Base-by-base conservation (phyloP, 2,113 vertebrate species). In the Pomatostomus ruficeps region DNA sequence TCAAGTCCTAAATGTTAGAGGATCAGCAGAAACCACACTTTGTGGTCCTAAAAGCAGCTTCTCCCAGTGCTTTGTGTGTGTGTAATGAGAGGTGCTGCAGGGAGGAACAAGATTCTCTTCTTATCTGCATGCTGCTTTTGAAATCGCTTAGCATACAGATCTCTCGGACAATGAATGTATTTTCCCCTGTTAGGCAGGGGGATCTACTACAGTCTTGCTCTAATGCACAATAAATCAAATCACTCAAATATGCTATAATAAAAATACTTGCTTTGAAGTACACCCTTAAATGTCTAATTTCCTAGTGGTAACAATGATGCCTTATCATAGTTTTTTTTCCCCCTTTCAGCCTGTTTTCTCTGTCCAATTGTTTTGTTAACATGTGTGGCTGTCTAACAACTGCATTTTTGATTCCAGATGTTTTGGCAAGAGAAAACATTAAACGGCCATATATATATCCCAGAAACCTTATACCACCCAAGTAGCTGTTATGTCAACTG, bases 191-290 rank as follows among this genome's bases (percentile, higher is more conserved):
- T 91, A 96, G 91, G 87, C 77, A 48, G 93, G 65, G 93, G 59
- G 93, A 95, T 97, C 93, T 97, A 89, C 95, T 96, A 73, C 78
- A 90, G 83, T 88, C 92, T 93, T 94, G 87, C 66, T 96, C 83
- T 95, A 71, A 71, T 94, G 82, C 87, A 80, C 85, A 97, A 96
- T 98, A 98, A 98, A 98, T 98, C 97, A 97, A 97, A 95, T 73
- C 9, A 11, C 91, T 95, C 68, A 96, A 93, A 54, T 61, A 96
- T 63, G 63, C 89, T 87, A 28, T 92, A 97, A 97, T 97, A 97
- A 98, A 98, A 97, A 97, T 97, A 91, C 89, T 97, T 97, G 71
- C 98, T 98, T 98, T 98, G 98, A 98, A 97, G 97, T 98, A 70
- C 76, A 96, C 87, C 71, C 76, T 97, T 94, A 95, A 97, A 97